phyloP scores from a whole-genome alignment of 2,113 vertebrate genomes.

The Elachura formosa region DNA sequence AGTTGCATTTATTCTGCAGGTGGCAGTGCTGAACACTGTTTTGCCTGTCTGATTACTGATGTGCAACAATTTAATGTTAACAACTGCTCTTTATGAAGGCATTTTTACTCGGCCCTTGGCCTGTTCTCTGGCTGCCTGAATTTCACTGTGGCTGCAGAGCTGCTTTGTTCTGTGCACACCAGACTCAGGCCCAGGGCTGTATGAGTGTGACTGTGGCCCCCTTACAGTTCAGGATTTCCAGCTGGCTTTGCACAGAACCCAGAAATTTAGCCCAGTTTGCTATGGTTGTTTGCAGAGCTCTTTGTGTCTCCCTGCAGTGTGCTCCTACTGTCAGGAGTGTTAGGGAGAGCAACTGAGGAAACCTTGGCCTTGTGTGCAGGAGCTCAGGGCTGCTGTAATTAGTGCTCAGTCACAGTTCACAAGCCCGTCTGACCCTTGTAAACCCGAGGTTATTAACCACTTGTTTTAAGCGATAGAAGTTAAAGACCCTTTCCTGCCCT shows the following conservation, averaged over 20 bases:
- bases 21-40: not conserved
- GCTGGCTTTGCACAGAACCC: not conserved
- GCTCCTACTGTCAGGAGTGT: fast-evolving
- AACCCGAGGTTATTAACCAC: not conserved
- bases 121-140: not conserved
- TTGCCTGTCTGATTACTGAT: not conserved
- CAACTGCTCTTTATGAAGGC: not conserved
- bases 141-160: not conserved
- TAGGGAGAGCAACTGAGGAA: not conserved
- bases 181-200: not conserved
- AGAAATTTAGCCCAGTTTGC: fast-evolving
- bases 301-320: not conserved
- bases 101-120: not conserved
- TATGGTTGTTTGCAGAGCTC: not conserved
- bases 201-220: not conserved
- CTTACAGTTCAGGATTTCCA: not conserved
- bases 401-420: not conserved
- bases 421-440: not conserved
- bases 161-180: not conserved
- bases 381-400: not conserved
- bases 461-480: not conserved
- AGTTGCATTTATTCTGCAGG: not conserved
- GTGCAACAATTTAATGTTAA: not conserved
- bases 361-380: not conserved
- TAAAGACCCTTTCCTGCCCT: not conserved